Evolutionary conservation across 2,888 invertebrate genomes (phyloP).

Genomic region (Drosophila prostipennis): DNA sequence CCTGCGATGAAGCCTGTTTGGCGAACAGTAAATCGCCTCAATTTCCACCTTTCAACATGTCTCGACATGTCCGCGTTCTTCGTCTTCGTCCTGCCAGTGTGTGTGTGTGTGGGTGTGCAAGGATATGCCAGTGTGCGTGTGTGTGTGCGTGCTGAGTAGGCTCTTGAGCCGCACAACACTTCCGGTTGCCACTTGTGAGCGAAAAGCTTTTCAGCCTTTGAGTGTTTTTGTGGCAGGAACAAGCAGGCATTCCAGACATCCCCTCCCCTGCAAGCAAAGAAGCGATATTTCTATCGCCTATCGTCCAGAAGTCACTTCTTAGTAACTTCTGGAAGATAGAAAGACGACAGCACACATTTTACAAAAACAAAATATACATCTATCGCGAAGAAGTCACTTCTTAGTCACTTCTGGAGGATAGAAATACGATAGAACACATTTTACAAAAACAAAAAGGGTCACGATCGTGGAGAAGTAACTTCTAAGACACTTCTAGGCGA

Average conservation of each 20-base stretch:
- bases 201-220: conserved; percentile 78
- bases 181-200: conserved; percentile 77
- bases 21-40: conserved; percentile 72
- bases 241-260: conserved; percentile 42
- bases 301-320: too few relatives aligned
- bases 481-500: too few relatives aligned
- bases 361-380: too few relatives aligned
- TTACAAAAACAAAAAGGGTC: too few relatives aligned
- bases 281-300: too few relatives aligned
- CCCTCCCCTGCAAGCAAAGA: too few relatives aligned
- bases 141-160: conserved; percentile 63
- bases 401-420: too few relatives aligned
- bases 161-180: conserved; percentile 78
- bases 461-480: too few relatives aligned
- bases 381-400: too few relatives aligned
- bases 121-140: neutral
- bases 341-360: too few relatives aligned
- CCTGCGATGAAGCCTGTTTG: conserved; percentile 36
- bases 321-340: too few relatives aligned
- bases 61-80: conserved; percentile 55
- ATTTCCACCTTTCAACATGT: conserved; percentile 80
- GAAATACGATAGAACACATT: too few relatives aligned
- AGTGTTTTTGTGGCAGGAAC: conserved; percentile 65
- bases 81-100: conserved; percentile 1
- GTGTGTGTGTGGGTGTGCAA: conserved; percentile 8